Evolutionary conservation across 2,888 invertebrate species (phyloP).

Genomic region (Boloria selene): DNA sequence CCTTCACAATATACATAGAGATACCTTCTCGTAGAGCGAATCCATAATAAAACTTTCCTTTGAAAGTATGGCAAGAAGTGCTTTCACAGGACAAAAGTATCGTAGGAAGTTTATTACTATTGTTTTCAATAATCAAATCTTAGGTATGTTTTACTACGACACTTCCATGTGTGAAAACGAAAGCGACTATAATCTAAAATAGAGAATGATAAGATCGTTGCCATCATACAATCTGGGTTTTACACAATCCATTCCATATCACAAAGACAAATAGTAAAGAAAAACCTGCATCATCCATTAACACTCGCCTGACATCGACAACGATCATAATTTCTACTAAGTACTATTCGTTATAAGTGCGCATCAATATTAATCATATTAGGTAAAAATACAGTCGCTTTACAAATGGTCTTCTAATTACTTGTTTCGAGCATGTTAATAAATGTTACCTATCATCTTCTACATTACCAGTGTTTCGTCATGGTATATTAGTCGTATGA

Average conservation of each 20-base stretch:
- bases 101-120: neutral
- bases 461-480: no score
- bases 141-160: neutral
- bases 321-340: conserved; percentile 4
- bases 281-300: neutral
- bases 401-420: neutral
- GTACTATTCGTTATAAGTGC: conserved; percentile 27
- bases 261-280: neutral
- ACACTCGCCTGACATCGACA: neutral
- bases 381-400: neutral
- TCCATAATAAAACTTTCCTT: neutral
- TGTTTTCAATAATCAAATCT: neutral
- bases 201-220: neutral
- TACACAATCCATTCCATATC: neutral
- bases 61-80: conserved; percentile 7
- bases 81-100: conserved; percentile 17
- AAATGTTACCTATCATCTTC: no score
- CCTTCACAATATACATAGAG: neutral
- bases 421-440: neutral
- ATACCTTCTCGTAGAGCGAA: neutral
- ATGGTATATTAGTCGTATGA: no score
- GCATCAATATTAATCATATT: conserved; percentile 22
- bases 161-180: conserved; percentile 18
- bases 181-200: conserved; percentile 12
- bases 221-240: neutral